phyloP scores from a whole-genome alignment of 2,888 invertebrate species.

The Habroteleia sp. region DNA sequence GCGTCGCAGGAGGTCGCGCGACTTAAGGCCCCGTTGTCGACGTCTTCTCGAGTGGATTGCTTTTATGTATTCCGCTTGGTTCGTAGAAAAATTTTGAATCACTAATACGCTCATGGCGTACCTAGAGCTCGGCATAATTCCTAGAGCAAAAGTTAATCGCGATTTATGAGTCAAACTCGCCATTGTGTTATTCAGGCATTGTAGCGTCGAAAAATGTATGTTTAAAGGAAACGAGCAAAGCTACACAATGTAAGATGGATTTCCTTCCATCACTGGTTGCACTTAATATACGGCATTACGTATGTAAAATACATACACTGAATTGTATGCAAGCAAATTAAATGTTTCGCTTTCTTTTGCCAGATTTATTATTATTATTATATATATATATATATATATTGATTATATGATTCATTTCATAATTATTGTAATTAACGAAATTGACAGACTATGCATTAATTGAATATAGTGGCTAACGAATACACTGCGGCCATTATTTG shows the following conservation, averaged over 20 bases:
- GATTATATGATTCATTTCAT: no score
- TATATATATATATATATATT: no score
- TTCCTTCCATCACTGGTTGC: background rate
- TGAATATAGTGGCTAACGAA: no score
- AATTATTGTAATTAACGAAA: no score
- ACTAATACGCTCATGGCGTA: conserved; percentile 25
- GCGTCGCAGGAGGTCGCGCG: conserved; percentile 56
- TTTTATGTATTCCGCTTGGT: conserved; percentile 49
- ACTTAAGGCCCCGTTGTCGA: conserved; percentile 26
- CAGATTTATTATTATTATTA: no score
- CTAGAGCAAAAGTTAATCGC: conserved; percentile 33
- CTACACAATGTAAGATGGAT: background rate
- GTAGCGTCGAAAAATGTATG: conserved; percentile 9
- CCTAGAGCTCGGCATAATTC: conserved; percentile 14
- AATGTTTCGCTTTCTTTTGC: no score
- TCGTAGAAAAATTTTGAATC: conserved; percentile 46
- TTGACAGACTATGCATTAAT: no score
- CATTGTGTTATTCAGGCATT: conserved; percentile 19
- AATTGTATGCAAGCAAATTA: no score
- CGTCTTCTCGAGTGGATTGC: conserved; percentile 36
- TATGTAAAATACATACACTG: no score
- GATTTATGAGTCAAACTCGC: conserved; percentile 37
- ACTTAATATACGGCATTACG: no score
- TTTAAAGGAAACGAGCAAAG: conserved; percentile 25
- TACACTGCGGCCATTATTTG: no score